Conservation (phyloP, 92 coral and sea anemone genomes). For the Anthopleura xanthogrammica region DNA sequence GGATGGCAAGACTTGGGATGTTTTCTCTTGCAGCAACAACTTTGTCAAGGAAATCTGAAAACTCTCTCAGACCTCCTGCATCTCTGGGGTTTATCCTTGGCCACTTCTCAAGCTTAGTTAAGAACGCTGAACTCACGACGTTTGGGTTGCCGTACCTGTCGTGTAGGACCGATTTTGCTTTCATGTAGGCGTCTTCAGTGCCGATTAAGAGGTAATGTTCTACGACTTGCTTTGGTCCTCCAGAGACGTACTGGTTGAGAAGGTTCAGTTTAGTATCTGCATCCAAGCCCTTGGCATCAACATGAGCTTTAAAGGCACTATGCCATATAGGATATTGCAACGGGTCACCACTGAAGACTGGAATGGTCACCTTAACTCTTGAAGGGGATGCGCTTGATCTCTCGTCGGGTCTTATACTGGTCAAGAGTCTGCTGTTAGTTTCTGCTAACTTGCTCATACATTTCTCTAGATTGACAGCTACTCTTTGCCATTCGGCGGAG, state of each 20-base stretch:
- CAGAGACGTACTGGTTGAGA: slow-evolving; percentile 47
- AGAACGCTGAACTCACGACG: slow-evolving; percentile 42
- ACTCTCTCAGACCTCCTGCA: slow-evolving; percentile 47
- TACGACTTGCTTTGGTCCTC: slow-evolving; percentile 32
- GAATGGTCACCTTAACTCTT: slow-evolving; percentile 42
- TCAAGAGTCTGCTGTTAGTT: slow-evolving; percentile 28
- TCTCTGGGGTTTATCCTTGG: slow-evolving; percentile 45
- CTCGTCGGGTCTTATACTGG: neutral
- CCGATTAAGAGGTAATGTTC: slow-evolving; percentile 16
- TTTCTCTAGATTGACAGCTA: slow-evolving; percentile 18
- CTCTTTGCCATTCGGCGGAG: slow-evolving; percentile 14
- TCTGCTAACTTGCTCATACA: slow-evolving; percentile 38
- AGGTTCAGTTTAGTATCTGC: slow-evolving; percentile 56
- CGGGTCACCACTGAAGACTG: slow-evolving; percentile 57
- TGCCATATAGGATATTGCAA: slow-evolving; percentile 40
- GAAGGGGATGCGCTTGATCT: slow-evolving; percentile 19
- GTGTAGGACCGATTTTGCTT: slow-evolving; percentile 34
- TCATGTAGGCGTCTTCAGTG: slow-evolving; percentile 24
- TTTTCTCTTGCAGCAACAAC: slow-evolving; percentile 54
- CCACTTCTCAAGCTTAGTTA: slow-evolving; percentile 39
- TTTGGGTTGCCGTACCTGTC: slow-evolving; percentile 47
- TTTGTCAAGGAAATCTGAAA: slow-evolving; percentile 55
- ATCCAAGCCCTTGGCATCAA: slow-evolving; percentile 43
- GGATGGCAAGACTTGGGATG: slow-evolving; percentile 40
- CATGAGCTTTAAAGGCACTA: slow-evolving; percentile 43